Conservation (phyloP, 2,888 invertebrate genomes). For the Hypsopygia costalis region DNA sequence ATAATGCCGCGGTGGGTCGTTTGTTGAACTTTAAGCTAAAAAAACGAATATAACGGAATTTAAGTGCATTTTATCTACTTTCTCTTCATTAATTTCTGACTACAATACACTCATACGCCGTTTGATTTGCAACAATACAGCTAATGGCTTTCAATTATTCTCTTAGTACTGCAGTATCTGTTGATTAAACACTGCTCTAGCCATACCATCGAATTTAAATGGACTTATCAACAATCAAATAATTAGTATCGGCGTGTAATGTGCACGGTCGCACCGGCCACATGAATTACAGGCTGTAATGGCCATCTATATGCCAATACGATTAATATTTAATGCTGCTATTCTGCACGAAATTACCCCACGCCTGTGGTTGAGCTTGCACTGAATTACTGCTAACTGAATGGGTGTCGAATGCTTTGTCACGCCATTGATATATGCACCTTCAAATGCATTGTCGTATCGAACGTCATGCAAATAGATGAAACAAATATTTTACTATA, state of each 20-base stretch:
- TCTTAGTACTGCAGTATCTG: not conserved
- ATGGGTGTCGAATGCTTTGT: slow-evolving; percentile 53
- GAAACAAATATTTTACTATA: no score
- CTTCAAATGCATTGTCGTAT: slow-evolving; percentile 23
- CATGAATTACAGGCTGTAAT: slow-evolving; percentile 62
- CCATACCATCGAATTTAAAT: slow-evolving; percentile 1
- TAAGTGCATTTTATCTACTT: no score
- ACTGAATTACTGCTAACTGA: slow-evolving; percentile 65
- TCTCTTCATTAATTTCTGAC: not conserved
- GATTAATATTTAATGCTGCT: slow-evolving; percentile 74
- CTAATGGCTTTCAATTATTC: not conserved
- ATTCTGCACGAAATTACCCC: slow-evolving; percentile 66
- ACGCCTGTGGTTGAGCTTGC: slow-evolving; percentile 62
- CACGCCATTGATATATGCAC: slow-evolving; percentile 32
- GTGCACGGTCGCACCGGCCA: slow-evolving; percentile 35
- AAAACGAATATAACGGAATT: no score
- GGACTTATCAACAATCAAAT: slow-evolving; percentile 42
- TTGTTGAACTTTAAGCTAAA: no score
- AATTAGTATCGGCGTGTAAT: slow-evolving; percentile 50
- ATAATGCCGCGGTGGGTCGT: no score
- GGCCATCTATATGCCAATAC: slow-evolving; percentile 69
- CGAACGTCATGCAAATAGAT: not conserved
- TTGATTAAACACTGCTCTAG: not conserved
- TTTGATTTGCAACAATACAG: not conserved
- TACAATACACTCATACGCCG: not conserved